Percentiles rank a stretch among this genome's conserved stretches.
These are phyloP conservation scores for Miichthys miiuy DNA, from an alignment of 2,797 vertebrate species.

Conservation along the genomic window DNA sequence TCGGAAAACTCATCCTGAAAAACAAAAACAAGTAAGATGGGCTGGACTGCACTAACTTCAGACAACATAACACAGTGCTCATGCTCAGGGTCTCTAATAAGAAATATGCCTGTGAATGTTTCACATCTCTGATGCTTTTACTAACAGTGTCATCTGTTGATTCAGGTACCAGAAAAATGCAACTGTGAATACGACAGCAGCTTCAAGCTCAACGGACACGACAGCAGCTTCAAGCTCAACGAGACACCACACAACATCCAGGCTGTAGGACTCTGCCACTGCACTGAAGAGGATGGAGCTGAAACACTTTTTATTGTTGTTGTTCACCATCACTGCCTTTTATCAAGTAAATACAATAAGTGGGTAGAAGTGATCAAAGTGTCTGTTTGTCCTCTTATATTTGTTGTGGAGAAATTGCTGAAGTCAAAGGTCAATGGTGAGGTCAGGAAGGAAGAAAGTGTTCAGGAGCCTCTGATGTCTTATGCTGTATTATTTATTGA, in stretches of 20 bases:
- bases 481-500: no score
- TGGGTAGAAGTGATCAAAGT: no score
- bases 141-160: constrained; percentile 15
- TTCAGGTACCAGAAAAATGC: background rate
- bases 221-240: background rate
- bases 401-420: no score
- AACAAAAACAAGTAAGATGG: constrained; percentile 17
- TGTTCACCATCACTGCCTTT: background rate
- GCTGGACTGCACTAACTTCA: background rate
- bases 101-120: background rate
- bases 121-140: background rate
- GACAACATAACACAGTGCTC: background rate
- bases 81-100: background rate
- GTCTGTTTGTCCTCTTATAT: no score
- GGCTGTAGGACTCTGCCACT: background rate
- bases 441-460: no score
- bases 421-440: no score
- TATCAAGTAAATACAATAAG: no score
- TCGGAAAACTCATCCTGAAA: constrained; percentile 22
- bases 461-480: no score
- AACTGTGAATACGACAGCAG: background rate
- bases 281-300: background rate
- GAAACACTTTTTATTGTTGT: background rate
- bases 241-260: background rate
- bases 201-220: background rate